Percentiles rank a stretch among this genome's conserved stretches.
Conservation (phyloP, 2,113 vertebrate genomes). For the Thymallus thymallus region DNA sequence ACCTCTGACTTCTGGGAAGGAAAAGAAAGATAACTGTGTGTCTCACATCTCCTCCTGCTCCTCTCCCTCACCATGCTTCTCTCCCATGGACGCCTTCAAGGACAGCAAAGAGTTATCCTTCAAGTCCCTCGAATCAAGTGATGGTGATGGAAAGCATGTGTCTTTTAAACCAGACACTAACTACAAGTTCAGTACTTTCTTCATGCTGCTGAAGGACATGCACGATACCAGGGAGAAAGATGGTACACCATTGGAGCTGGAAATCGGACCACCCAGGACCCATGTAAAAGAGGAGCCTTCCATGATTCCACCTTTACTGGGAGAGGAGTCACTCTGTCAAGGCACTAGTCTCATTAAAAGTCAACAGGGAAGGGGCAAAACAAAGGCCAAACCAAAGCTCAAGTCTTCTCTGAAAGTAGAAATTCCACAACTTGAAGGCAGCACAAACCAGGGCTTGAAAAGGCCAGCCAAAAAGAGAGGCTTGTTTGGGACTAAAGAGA, state of each 20-base stretch:
- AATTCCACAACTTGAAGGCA: not conserved
- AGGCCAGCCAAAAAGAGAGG: slow-evolving; percentile 52
- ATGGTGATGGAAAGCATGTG: slow-evolving; percentile 61
- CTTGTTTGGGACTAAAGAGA: slow-evolving; percentile 52
- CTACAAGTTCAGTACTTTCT: slow-evolving; percentile 93
- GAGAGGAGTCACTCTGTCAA: not conserved
- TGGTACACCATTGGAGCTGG: slow-evolving; percentile 81
- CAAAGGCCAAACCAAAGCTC: slow-evolving; percentile 25
- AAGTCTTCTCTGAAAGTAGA: slow-evolving; percentile 25
- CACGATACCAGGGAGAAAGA: slow-evolving; percentile 92
- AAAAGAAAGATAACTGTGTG: slow-evolving; percentile 52
- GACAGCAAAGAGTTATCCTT: slow-evolving; percentile 87
- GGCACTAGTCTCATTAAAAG: slow-evolving; percentile 5
- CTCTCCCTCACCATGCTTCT: slow-evolving; percentile 53
- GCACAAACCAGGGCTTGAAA: slow-evolving; percentile 30
- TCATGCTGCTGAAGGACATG: slow-evolving; percentile 97
- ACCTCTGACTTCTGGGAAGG: slow-evolving; percentile 50
- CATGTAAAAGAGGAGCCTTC: slow-evolving; percentile 74
- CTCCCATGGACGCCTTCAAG: slow-evolving; percentile 81
- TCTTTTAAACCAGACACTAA: slow-evolving; percentile 83
- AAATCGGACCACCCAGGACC: slow-evolving; percentile 65
- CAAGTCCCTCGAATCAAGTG: slow-evolving; percentile 76
- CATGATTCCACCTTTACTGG: slow-evolving; percentile 44
- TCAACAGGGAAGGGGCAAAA: slow-evolving; percentile 24
- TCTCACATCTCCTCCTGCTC: slow-evolving; percentile 15